phyloP scores from a whole-genome alignment of 2,888 invertebrate genomes.

The Drosophila putrida region DNA sequence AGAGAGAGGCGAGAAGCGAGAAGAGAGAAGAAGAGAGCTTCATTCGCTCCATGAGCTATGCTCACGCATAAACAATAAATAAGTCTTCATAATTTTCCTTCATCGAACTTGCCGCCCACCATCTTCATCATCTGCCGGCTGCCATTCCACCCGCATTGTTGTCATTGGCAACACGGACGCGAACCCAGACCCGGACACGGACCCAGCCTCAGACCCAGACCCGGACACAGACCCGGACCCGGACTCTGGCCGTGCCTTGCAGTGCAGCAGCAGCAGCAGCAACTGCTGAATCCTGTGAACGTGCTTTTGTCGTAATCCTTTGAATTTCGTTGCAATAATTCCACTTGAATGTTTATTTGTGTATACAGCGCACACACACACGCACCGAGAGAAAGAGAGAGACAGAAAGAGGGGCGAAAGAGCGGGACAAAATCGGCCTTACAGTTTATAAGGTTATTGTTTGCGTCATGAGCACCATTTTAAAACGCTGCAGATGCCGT shows the following conservation, averaged over 20 bases:
- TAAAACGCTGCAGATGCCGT: slow-evolving; percentile 56
- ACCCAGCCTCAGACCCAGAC: slow-evolving; percentile 12
- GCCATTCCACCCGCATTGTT: slow-evolving; percentile 71
- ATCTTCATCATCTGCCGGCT: slow-evolving; percentile 58
- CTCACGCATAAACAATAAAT: slow-evolving; percentile 81
- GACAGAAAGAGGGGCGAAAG: slow-evolving; percentile 1
- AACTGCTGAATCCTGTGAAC: slow-evolving; percentile 76
- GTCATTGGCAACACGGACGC: slow-evolving; percentile 74
- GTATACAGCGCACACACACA: slow-evolving; percentile 67
- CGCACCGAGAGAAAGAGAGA: not conserved
- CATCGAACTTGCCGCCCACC: slow-evolving; percentile 73
- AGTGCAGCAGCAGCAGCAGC: slow-evolving; percentile 54
- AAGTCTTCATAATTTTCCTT: slow-evolving; percentile 81
- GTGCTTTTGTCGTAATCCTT: slow-evolving; percentile 81
- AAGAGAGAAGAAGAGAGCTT: slow-evolving; percentile 12
- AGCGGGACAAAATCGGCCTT: slow-evolving; percentile 48
- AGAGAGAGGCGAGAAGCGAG: not conserved
- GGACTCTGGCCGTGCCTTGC: slow-evolving; percentile 55
- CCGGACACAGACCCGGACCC: not conserved
- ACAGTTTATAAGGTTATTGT: slow-evolving; percentile 77
- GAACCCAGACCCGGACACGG: slow-evolving; percentile 21
- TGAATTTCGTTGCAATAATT: slow-evolving; percentile 82
- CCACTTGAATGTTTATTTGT: slow-evolving; percentile 82
- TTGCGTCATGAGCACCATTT: slow-evolving; percentile 76
- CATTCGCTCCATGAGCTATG: slow-evolving; percentile 67